These are phyloP conservation scores for Drosophila parthenogenetica DNA, from an alignment of 2,888 invertebrate genomes.

Conservation along the genomic window DNA sequence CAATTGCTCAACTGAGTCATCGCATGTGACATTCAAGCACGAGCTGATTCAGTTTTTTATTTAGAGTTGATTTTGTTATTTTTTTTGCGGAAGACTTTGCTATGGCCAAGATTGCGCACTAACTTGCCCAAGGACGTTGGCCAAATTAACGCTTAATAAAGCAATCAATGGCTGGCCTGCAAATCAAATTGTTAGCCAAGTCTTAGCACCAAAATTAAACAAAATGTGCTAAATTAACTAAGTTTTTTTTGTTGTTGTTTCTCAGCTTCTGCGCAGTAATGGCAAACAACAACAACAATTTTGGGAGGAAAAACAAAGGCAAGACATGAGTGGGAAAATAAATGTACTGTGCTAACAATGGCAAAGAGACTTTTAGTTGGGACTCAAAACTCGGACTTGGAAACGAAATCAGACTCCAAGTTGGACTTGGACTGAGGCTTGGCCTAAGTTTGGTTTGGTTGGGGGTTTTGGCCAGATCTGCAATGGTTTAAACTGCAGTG, in stretches of 20 bases:
- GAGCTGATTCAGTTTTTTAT: conserved; percentile 19
- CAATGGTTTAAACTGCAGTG: conserved; percentile 44
- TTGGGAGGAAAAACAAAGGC: conserved; percentile 49
- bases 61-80: background rate
- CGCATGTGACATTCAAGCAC: conserved; percentile 31
- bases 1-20: conserved; percentile 35
- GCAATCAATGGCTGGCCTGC: conserved; percentile 72
- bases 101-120: conserved; percentile 31
- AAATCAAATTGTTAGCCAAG: conserved; percentile 76
- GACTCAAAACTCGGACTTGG: conserved; percentile 7
- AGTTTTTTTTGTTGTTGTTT: conserved; percentile 25
- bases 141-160: conserved; percentile 79
- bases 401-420: conserved; percentile 26
- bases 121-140: conserved; percentile 67
- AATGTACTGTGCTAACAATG: conserved; percentile 75
- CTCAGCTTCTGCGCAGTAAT: background rate
- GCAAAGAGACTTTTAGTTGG: conserved; percentile 43
- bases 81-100: conserved; percentile 59
- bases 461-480: conserved; percentile 23
- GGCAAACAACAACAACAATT: conserved; percentile 39
- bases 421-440: conserved; percentile 36
- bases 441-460: conserved; percentile 23
- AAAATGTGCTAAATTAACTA: conserved; percentile 80
- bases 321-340: conserved; percentile 76
- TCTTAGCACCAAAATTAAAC: conserved; percentile 66